A percentile compares a stretch with the other conserved stretches of the same genome.
These are phyloP conservation scores for Heterodera carotae DNA, from an alignment of 1,140 invertebrate species.

Conservation along the genomic window DNA sequence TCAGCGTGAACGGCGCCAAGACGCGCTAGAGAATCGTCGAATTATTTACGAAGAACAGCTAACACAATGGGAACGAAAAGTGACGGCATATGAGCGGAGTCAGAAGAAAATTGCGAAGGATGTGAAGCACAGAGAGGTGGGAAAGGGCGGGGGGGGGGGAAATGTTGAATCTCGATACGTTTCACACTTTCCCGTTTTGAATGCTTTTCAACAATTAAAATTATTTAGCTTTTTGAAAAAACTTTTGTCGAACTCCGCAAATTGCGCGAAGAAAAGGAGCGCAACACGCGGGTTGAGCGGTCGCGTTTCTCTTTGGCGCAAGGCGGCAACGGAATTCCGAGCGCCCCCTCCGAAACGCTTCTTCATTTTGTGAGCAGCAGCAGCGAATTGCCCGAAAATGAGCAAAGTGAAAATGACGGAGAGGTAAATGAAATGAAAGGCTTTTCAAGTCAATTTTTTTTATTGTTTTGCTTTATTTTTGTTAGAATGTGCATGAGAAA, in stretches of 20 bases:
- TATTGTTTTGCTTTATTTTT: neutral
- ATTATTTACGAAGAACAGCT: constrained; percentile 35
- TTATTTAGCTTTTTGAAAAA: constrained; percentile 42
- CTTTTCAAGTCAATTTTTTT: too few relatives aligned
- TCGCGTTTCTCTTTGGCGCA: constrained; percentile 30
- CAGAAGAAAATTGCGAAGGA: constrained; percentile 45
- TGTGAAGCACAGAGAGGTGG: constrained; percentile 33
- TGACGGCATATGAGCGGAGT: constrained; percentile 32
- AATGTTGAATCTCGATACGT: too few relatives aligned
- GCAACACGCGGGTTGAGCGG: constrained; percentile 41
- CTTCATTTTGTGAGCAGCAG: constrained; percentile 9
- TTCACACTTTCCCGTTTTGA: too few relatives aligned
- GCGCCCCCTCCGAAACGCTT: constrained; percentile 9
- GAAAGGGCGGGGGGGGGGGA: neutral
- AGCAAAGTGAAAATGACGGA: constrained; percentile 16
- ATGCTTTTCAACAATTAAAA: neutral
- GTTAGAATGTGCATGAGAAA: constrained; percentile 33
- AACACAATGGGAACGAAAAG: constrained; percentile 39
- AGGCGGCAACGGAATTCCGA: constrained; percentile 17
- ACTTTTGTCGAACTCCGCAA: constrained; percentile 40
- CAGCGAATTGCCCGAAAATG: constrained; percentile 21
- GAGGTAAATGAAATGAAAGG: constrained; percentile 1
- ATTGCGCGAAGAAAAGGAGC: constrained; percentile 43
- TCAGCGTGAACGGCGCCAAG: constrained; percentile 26
- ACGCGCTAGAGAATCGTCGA: constrained; percentile 17